phyloP scores from a whole-genome alignment of 1,140 invertebrate species.

The Eupristina koningsbergeri region DNA sequence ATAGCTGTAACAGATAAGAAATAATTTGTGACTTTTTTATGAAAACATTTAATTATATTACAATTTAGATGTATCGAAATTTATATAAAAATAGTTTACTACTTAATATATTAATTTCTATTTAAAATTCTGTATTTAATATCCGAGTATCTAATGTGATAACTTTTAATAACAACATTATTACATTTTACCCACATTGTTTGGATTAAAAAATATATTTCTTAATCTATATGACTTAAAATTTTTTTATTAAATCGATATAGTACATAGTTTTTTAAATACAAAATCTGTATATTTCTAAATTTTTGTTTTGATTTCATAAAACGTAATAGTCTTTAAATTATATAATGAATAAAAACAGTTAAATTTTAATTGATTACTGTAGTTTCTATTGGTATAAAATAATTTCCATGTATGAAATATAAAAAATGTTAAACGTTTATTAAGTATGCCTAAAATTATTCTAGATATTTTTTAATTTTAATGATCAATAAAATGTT shows the following conservation, averaged over 20 bases:
- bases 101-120: too few relatives aligned
- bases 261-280: background rate
- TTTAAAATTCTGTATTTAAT: too few relatives aligned
- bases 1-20: too few relatives aligned
- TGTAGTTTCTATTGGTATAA: background rate
- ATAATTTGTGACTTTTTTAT: too few relatives aligned
- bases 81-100: too few relatives aligned
- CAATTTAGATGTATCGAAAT: too few relatives aligned
- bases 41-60: too few relatives aligned
- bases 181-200: background rate
- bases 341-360: background rate
- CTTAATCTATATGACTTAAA: background rate
- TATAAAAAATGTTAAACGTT: background rate
- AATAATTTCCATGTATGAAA: background rate
- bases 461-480: background rate
- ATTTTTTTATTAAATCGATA: background rate
- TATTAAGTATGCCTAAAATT: background rate
- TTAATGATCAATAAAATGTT: background rate
- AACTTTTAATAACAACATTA: too few relatives aligned
- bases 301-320: background rate
- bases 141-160: too few relatives aligned
- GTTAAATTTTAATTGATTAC: background rate
- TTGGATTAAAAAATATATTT: background rate
- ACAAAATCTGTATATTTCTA: background rate
- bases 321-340: background rate